Percentiles rank a stretch among this genome's conserved stretches.
phyloP scores from a whole-genome alignment of 2,888 invertebrate genomes.

The Sericinus montela region DNA sequence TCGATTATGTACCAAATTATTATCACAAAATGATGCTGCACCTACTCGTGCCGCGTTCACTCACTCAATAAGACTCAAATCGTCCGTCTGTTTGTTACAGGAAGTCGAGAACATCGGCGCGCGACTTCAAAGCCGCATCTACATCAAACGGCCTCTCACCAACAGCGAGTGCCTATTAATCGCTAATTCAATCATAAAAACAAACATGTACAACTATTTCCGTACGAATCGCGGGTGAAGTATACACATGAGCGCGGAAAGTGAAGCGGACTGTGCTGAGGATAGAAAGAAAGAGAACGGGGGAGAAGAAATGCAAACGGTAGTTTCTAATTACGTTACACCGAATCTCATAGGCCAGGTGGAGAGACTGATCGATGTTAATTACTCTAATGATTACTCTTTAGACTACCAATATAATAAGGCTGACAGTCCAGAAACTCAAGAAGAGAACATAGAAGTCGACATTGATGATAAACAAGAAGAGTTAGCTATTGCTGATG shows the following conservation, averaged over 20 bases:
- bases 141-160: constrained; percentile 55
- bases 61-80: constrained; percentile 54
- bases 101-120: constrained; percentile 48
- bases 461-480: constrained; percentile 47
- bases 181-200: constrained; percentile 71
- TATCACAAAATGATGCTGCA: constrained; percentile 8
- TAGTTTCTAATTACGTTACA: constrained; percentile 51
- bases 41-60: constrained; percentile 33
- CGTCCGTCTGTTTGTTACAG: constrained; percentile 59
- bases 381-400: constrained; percentile 28
- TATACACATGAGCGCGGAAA: constrained; percentile 61
- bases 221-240: constrained; percentile 46
- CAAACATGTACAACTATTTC: constrained; percentile 68
- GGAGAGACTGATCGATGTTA: constrained; percentile 40
- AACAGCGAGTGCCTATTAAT: constrained; percentile 55
- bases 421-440: constrained; percentile 39
- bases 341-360: constrained; percentile 46
- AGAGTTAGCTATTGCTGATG: constrained; percentile 45
- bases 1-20: no score
- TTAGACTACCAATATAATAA: constrained; percentile 33
- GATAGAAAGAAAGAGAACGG: constrained; percentile 30
- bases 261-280: constrained; percentile 27
- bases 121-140: constrained; percentile 54
- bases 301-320: constrained; percentile 61
- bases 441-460: constrained; percentile 52